Evolutionary conservation across 2,113 vertebrate genomes (phyloP).

Genomic region (Galeopterus variegatus): DNA sequence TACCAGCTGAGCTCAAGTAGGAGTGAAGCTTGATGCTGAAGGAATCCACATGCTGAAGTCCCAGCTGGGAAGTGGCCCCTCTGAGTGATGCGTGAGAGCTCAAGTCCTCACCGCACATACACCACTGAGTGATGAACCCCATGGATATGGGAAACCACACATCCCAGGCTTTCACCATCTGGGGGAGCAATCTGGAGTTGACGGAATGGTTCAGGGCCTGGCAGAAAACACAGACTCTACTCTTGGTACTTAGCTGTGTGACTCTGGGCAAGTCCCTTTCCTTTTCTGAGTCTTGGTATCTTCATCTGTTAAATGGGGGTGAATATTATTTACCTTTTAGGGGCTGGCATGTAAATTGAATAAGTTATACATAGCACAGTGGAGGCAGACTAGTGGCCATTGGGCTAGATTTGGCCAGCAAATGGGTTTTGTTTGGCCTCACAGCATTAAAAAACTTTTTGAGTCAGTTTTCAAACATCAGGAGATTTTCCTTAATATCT

Average conservation of each 20-base stretch:
- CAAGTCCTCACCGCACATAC: no score
- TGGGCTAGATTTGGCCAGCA: not conserved
- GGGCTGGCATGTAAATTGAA: not conserved
- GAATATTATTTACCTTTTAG: not conserved
- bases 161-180: not conserved
- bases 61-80: not conserved
- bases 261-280: not conserved
- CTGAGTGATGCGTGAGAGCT: not conserved
- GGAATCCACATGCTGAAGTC: not conserved
- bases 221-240: not conserved
- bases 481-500: not conserved
- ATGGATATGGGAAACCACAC: rapidly evolving
- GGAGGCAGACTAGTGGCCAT: not conserved
- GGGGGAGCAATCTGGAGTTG: not conserved
- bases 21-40: not conserved
- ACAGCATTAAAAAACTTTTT: not conserved
- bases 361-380: not conserved
- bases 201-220: not conserved
- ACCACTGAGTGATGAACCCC: not conserved
- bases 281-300: not conserved
- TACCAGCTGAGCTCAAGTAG: conserved; percentile 53
- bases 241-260: not conserved
- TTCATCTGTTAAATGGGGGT: not conserved
- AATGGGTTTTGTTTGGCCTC: not conserved
- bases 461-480: conserved; percentile 26